Base-by-base conservation (phyloP, 2,113 vertebrate species). In the Symphodus melops region DNA sequence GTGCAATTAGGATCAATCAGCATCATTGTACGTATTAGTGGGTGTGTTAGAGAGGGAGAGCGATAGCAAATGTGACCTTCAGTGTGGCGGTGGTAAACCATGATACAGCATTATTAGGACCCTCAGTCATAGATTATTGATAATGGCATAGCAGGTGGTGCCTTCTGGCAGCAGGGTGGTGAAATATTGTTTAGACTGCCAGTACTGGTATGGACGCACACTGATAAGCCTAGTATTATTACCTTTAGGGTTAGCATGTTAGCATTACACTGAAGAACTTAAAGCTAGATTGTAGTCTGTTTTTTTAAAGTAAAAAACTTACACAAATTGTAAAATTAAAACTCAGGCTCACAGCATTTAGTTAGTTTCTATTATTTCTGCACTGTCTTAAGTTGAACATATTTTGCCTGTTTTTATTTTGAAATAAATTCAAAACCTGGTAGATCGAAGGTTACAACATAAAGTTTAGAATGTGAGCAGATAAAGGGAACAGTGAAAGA, bases 81-180 rank as follows among this genome's bases (percentile, higher is more conserved):
- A 74, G 60, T 5, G 39, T 54, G 68, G 58, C 79, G 77, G 77
- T 79, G 75, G 56, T 73, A 71, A 81, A 85, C 57, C 82, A 68
- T 80, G 81, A 88, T 80, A 33, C 54, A 66, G 78, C 72, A 85
- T 81, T 77, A 86, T 90, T 66, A 68, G 77, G 61, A 60, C 62
- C 51, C 62, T 54, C 65, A n/a, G n/a, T n/a, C n/a, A 55, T 91
- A 68, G 87, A 85, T 89, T 82, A 88, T 91, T 90, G 86, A 90
- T 90, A 16, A 17, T 73, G 13, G 37, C 39, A 3, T 20, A 71
- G 82, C 85, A 91, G 85, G 82, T 89, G 80, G 80, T 51, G 51
- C 21, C 64, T 23, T 5, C 58, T 72, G 64, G 82, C 70, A 75
- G 80, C 59, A 49, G 85, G 59, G 61, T 65, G 69, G 54, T 77